phyloP scores from a whole-genome alignment of 2,888 invertebrate genomes.

The Bombylius discolor region DNA sequence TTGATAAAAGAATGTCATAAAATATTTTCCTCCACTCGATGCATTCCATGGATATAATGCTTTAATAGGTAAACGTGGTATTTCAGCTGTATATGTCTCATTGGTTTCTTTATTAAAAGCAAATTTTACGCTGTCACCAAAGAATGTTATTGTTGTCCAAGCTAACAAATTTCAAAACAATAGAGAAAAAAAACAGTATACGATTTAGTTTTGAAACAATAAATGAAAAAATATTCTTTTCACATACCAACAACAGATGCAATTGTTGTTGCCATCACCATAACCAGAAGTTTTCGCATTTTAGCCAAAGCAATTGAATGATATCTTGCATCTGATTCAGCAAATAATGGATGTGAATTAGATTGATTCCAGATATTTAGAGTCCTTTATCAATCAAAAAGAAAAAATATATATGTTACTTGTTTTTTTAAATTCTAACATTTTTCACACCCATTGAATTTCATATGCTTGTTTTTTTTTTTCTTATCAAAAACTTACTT shows the following conservation, averaged over 20 bases:
- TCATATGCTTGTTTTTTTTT: background rate
- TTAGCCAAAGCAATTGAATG: conserved; percentile 60
- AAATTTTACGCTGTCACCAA: conserved; percentile 60
- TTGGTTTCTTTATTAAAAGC: conserved; percentile 59
- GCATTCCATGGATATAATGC: conserved; percentile 71
- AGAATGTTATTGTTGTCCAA: conserved; percentile 69
- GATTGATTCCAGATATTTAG: conserved; percentile 73
- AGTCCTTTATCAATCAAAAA: conserved; percentile 39
- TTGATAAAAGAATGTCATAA: conserved; percentile 53
- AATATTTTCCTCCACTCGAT: conserved; percentile 53
- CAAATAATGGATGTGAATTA: conserved; percentile 70
- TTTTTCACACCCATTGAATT: background rate
- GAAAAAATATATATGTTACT: background rate
- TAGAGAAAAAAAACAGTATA: background rate
- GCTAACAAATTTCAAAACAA: conserved; percentile 35
- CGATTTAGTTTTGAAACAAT: background rate
- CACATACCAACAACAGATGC: conserved; percentile 47
- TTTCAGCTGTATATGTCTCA: conserved; percentile 50
- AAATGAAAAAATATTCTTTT: background rate
- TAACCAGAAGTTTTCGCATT: conserved; percentile 58
- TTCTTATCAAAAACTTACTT: conserved; percentile 37
- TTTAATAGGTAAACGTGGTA: conserved; percentile 59
- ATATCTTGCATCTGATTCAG: conserved; percentile 67
- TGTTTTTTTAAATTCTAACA: background rate
- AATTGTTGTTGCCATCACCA: conserved; percentile 49